These are phyloP conservation scores for Neolamprologus longior DNA, from an alignment of 2,113 vertebrate species.

Conservation along the genomic window DNA sequence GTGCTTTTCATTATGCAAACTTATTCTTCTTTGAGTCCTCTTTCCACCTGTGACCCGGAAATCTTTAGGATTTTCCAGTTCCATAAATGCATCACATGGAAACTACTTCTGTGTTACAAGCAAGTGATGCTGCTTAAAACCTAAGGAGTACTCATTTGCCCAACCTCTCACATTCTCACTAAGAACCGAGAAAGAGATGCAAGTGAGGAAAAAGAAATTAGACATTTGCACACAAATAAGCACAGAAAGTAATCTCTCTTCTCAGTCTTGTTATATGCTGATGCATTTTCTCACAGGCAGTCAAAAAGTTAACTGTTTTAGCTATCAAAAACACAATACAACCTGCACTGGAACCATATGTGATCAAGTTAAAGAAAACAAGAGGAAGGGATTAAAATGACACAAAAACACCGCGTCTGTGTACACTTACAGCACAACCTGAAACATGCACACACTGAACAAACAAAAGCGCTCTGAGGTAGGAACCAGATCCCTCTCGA, in stretches of 20 bases:
- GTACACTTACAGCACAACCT: neutral
- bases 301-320: neutral
- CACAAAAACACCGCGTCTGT: neutral
- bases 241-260: neutral
- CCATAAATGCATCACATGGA: neutral
- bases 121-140: neutral
- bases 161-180: neutral
- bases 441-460: neutral
- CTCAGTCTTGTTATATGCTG: neutral
- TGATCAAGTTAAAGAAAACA: neutral
- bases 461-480: slow-evolving; percentile 3
- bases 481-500: slow-evolving; percentile 20
- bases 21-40: neutral
- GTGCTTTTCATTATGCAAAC: neutral
- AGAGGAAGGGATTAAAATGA: neutral
- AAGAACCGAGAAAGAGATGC: neutral
- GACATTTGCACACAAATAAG: neutral
- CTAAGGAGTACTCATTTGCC: neutral
- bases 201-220: neutral
- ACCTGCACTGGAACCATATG: neutral
- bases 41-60: neutral
- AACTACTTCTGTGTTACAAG: neutral
- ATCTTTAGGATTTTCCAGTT: neutral
- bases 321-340: neutral
- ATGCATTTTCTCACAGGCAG: neutral